These are phyloP conservation scores for Prosopocoilus inquinatus DNA, from an alignment of 2,888 invertebrate genomes.

Conservation along the genomic window DNA sequence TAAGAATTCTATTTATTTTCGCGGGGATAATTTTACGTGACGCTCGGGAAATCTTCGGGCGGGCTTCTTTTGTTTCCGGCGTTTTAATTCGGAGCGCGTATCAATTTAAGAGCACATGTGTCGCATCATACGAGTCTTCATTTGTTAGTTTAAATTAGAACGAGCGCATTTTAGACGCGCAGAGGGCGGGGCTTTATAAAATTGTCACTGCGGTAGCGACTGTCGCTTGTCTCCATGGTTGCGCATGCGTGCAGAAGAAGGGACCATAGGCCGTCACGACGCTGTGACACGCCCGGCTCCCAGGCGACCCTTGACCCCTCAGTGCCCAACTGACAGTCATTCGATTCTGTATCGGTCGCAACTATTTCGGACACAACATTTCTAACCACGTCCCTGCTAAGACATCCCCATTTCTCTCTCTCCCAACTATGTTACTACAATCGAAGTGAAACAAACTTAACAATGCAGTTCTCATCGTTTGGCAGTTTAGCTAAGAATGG, in stretches of 20 bases:
- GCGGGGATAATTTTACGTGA: neutral
- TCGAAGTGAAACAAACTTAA: neutral
- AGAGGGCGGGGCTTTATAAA: slow-evolving; percentile 43
- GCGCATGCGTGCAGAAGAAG: slow-evolving; percentile 46
- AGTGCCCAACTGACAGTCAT: slow-evolving; percentile 42
- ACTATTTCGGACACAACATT: slow-evolving; percentile 1
- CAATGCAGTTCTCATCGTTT: slow-evolving; percentile 34
- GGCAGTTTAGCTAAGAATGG: slow-evolving; percentile 30
- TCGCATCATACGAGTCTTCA: neutral
- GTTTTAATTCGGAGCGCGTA: neutral
- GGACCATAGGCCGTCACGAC: slow-evolving; percentile 51
- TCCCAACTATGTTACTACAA: slow-evolving; percentile 1
- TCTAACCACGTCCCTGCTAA: slow-evolving; percentile 3
- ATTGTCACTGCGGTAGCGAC: slow-evolving; percentile 50
- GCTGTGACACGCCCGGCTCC: slow-evolving; percentile 50
- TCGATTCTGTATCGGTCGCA: slow-evolving; percentile 14
- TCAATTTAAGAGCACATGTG: neutral
- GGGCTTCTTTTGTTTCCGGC: neutral
- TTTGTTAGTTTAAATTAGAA: slow-evolving; percentile 18
- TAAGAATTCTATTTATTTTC: neutral
- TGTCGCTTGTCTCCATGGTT: slow-evolving; percentile 48
- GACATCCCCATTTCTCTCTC: neutral
- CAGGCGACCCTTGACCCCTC: slow-evolving; percentile 51
- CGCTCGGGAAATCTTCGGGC: neutral
- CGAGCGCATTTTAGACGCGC: slow-evolving; percentile 35